Evolutionary conservation across 2,888 invertebrate species (phyloP).

Genomic region (Myopa tessellatipennis): DNA sequence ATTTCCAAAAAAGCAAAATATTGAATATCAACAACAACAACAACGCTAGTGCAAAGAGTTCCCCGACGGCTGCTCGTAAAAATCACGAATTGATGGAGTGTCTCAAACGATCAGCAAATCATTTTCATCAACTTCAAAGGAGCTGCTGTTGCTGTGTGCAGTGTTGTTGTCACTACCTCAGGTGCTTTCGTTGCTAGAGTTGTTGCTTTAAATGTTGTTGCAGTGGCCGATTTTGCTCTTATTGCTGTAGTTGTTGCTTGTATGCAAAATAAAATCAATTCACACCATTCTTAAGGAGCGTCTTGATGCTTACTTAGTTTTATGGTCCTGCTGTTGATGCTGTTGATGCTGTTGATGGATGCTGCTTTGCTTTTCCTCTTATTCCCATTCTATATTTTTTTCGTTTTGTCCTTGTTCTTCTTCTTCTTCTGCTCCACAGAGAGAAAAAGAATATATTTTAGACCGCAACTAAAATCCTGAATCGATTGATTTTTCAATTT

Average conservation of each 20-base stretch:
- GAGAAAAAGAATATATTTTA: too few species aligned
- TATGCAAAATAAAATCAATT: constrained; percentile 38
- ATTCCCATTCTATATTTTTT: not conserved
- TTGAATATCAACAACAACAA: constrained; percentile 26
- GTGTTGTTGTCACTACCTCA: too few species aligned
- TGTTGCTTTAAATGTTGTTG: not conserved
- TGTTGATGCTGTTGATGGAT: constrained; percentile 4
- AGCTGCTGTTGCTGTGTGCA: constrained; percentile 32
- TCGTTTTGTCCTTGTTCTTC: not conserved
- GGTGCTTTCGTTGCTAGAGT: constrained; percentile 44
- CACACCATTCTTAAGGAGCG: constrained; percentile 32
- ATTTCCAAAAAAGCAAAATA: constrained; percentile 6
- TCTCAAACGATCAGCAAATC: constrained; percentile 65
- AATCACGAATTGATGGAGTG: constrained; percentile 68
- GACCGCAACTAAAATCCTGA: too few species aligned
- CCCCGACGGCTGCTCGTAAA: constrained; percentile 57
- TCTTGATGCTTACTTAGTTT: not conserved
- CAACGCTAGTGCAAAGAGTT: constrained; percentile 9
- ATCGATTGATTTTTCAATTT: too few species aligned
- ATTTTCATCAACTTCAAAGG: constrained; percentile 57
- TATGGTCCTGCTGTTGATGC: constrained; percentile 11
- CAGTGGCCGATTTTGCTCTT: not conserved
- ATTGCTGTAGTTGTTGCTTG: constrained; percentile 43
- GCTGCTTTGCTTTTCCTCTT: not conserved
- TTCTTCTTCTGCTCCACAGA: not conserved